Percentiles rank a stretch among this genome's conserved stretches.
Evolutionary conservation across 2,113 vertebrate genomes (phyloP).

Genomic region (Meleagris gallopavo): DNA sequence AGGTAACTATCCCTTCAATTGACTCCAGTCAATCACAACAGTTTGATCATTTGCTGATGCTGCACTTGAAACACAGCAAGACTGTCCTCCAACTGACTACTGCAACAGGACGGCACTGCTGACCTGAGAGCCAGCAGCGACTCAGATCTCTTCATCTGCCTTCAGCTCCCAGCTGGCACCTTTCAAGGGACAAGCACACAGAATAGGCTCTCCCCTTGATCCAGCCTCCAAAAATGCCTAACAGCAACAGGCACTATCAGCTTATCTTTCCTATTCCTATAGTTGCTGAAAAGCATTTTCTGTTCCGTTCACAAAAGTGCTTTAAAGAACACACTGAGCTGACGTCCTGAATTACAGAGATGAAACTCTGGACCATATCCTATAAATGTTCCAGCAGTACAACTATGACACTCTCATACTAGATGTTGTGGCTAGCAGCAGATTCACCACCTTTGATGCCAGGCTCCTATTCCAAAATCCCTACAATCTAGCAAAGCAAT

Average conservation of each 20-base stretch:
- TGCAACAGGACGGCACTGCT: background rate
- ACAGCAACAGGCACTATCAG: background rate
- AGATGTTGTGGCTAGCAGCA: background rate
- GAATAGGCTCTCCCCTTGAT: background rate
- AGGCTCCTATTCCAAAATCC: background rate
- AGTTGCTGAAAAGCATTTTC: background rate
- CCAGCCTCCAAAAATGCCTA: background rate
- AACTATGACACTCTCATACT: background rate
- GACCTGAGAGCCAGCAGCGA: background rate
- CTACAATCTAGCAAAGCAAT: background rate
- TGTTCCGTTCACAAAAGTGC: background rate
- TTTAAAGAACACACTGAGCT: background rate
- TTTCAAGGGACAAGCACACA: background rate
- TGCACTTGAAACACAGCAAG: background rate
- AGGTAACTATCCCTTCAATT: rapidly evolving
- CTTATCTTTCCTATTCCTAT: background rate
- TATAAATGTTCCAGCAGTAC: background rate
- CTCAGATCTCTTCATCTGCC: background rate
- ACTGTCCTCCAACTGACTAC: background rate
- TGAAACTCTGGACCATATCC: background rate
- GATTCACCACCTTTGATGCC: background rate
- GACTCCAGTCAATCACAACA: background rate
- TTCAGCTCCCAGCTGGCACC: background rate
- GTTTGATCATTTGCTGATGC: background rate
- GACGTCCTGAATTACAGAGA: background rate